Conservation (phyloP, 2,113 vertebrate genomes). For the Hypomesus transpacificus region DNA sequence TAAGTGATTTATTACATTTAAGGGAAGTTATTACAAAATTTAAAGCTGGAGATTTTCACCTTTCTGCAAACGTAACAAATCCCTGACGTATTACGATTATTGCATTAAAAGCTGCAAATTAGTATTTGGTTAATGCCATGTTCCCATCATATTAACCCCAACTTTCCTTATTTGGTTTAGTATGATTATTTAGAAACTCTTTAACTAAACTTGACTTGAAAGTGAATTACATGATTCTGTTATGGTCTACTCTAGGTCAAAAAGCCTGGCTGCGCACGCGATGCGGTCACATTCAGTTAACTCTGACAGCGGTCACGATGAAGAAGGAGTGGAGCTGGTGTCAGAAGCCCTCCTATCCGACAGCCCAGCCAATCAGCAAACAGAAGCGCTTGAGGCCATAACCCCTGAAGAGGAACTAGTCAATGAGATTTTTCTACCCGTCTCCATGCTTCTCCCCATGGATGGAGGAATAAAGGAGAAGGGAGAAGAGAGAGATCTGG, state of each 20-base stretch:
- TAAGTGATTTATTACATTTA: too few relatives aligned
- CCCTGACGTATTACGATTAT: too few relatives aligned
- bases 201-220: not conserved
- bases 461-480: conserved; percentile 33
- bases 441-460: not conserved
- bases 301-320: conserved; percentile 66
- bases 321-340: conserved; percentile 49
- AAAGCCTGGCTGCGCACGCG: conserved; percentile 81
- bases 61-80: too few relatives aligned
- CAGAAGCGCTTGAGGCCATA: conserved; percentile 28
- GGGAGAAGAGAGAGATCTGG: conserved; percentile 30
- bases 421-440: conserved; percentile 21
- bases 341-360: conserved; percentile 67
- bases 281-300: conserved; percentile 66
- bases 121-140: too few relatives aligned
- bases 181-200: not conserved
- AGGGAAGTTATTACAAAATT: too few relatives aligned
- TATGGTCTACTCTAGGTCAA: conserved; percentile 72
- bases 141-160: not conserved
- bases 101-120: too few relatives aligned
- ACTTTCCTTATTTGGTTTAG: not conserved
- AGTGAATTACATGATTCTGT: conserved; percentile 3
- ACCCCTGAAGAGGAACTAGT: conserved; percentile 29
- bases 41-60: too few relatives aligned
- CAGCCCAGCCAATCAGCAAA: conserved; percentile 56